These are phyloP conservation scores for Terebella lapidaria DNA, from an alignment of 2,888 invertebrate genomes.

Conservation along the genomic window DNA sequence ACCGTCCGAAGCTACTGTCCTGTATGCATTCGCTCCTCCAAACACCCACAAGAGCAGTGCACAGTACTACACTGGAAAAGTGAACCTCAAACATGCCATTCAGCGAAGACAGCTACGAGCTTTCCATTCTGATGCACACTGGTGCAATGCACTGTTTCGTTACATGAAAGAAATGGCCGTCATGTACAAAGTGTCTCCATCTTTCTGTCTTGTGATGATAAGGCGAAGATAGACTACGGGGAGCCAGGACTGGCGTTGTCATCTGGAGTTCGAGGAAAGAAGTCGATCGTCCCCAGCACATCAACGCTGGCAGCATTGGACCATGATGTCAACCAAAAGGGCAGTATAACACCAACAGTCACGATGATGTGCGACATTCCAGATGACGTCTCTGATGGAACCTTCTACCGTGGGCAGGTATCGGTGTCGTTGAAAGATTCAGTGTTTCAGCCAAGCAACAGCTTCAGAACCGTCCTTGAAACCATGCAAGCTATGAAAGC, in stretches of 20 bases:
- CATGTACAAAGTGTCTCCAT: not conserved
- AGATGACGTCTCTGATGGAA: conserved; percentile 9
- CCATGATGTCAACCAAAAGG: conserved; percentile 23
- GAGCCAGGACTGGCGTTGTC: conserved; percentile 18
- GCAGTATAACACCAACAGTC: conserved; percentile 26
- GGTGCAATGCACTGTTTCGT: no score
- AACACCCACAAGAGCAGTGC: no score
- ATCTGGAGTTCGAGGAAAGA: conserved; percentile 24
- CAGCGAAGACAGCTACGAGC: no score
- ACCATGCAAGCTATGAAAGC: no score
- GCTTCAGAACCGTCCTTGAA: conserved; percentile 11
- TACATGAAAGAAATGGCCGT: no score
- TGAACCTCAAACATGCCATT: no score
- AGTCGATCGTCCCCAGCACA: conserved; percentile 18
- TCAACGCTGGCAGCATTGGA: conserved; percentile 14
- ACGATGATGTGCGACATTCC: conserved; percentile 19
- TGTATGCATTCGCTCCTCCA: no score
- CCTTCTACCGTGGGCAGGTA: conserved; percentile 24
- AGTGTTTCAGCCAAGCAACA: conserved; percentile 16
- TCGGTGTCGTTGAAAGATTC: conserved; percentile 19
- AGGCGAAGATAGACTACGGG: conserved; percentile 22
- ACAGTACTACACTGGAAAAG: no score
- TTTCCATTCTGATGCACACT: no score
- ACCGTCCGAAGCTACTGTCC: no score
- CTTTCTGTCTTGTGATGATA: conserved; percentile 22